Evolutionary conservation across 1,140 invertebrate species (phyloP).

Genomic region (Andricus grossulariae): DNA sequence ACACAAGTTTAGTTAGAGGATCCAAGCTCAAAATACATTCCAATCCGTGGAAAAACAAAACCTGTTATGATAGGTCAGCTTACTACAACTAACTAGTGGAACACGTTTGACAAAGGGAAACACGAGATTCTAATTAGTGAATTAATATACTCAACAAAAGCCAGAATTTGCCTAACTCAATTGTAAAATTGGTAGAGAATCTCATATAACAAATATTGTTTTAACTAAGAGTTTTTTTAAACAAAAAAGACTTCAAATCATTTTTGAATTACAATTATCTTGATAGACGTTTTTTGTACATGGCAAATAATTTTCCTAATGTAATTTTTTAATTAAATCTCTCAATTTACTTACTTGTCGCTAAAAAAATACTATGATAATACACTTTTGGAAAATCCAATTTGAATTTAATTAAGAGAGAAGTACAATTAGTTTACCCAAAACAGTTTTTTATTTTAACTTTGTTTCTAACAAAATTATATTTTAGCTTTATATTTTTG

Average conservation of each 20-base stretch:
- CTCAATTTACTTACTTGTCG: too few species aligned
- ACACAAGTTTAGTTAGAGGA: not conserved
- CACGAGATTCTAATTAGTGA: slow-evolving; percentile 43
- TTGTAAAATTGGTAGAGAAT: not conserved
- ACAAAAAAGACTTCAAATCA: not conserved
- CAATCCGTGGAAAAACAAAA: slow-evolving; percentile 2
- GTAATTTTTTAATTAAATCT: too few species aligned
- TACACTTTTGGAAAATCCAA: too few species aligned
- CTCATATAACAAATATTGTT: not conserved
- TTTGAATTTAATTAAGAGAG: too few species aligned
- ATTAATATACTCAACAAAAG: slow-evolving; percentile 47
- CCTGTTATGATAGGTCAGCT: slow-evolving; percentile 12
- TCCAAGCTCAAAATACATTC: slow-evolving; percentile 11
- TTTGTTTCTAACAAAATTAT: too few species aligned
- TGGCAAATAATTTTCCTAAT: not conserved
- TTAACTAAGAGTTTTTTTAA: not conserved
- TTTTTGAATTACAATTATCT: not conserved
- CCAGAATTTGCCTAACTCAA: not conserved
- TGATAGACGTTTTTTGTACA: not conserved
- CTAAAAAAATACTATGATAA: too few species aligned
- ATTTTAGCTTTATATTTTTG: too few species aligned
- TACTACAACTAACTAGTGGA: slow-evolving; percentile 9
- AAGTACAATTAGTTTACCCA: too few species aligned
- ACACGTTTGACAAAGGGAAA: slow-evolving; percentile 27
- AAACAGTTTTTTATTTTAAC: too few species aligned